A percentile compares a stretch with the other conserved stretches of the same genome.
phyloP scores from a whole-genome alignment of 2,888 invertebrate genomes.

The Trichogramma evanescens region DNA sequence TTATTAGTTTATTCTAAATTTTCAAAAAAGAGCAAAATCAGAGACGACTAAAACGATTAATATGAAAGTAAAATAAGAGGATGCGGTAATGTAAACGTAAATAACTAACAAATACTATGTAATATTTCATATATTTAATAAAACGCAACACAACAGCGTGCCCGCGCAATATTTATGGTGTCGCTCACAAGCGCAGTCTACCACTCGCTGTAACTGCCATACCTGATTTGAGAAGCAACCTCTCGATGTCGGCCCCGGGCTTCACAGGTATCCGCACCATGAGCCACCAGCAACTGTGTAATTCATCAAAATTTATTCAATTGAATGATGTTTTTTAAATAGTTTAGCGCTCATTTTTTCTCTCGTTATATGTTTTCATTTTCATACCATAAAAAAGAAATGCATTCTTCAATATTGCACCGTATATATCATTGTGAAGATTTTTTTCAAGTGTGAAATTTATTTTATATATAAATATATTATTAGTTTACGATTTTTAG shows the following conservation, averaged over 20 bases:
- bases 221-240: constrained; percentile 75
- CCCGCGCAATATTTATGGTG: constrained; percentile 77
- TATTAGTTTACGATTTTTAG: too few relatives aligned
- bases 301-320: constrained; percentile 9
- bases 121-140: constrained; percentile 38
- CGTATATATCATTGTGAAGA: too few relatives aligned
- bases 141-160: constrained; percentile 47
- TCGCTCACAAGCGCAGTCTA: constrained; percentile 76
- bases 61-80: too few relatives aligned
- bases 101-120: constrained; percentile 33
- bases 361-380: constrained; percentile 7
- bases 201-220: constrained; percentile 74
- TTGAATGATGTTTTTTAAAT: constrained; percentile 13
- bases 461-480: too few relatives aligned
- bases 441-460: too few relatives aligned
- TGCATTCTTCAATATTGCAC: too few relatives aligned
- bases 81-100: too few relatives aligned
- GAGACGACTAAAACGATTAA: too few relatives aligned
- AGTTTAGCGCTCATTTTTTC: background rate
- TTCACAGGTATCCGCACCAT: constrained; percentile 50
- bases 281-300: constrained; percentile 8
- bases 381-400: too few relatives aligned
- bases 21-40: too few relatives aligned
- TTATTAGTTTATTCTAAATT: too few relatives aligned
- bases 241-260: constrained; percentile 48